Conservation (phyloP, 2,888 invertebrate genomes). For the Adineta ricciae region DNA sequence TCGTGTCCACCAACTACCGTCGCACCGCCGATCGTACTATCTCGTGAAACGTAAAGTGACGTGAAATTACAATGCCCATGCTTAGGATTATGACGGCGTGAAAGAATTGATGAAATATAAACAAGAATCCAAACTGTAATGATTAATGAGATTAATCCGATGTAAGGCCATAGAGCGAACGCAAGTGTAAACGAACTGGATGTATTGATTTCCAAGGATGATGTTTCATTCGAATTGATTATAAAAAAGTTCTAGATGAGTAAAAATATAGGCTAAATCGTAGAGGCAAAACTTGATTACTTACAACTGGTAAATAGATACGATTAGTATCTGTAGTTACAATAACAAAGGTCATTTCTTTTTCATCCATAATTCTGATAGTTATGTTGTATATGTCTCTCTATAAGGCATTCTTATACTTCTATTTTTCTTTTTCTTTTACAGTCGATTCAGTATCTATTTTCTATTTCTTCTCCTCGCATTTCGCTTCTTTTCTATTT, state of each 20-base stretch:
- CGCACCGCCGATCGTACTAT: background rate
- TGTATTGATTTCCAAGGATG: background rate
- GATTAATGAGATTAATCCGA: background rate
- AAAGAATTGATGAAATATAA: background rate
- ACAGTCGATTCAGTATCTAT: background rate
- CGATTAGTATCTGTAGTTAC: background rate
- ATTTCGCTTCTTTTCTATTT: background rate
- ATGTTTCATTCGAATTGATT: background rate
- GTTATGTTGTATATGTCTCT: background rate
- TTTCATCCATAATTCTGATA: background rate
- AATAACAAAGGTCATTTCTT: background rate
- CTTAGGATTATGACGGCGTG: background rate
- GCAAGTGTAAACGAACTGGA: background rate
- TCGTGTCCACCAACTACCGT: background rate
- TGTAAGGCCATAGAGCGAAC: background rate
- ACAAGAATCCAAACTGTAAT: background rate
- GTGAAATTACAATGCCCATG: background rate
- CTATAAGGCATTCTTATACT: background rate
- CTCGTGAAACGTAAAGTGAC: background rate
- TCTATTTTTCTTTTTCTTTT: background rate
- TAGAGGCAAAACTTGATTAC: background rate
- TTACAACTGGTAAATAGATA: background rate
- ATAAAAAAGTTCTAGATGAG: background rate
- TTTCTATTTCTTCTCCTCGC: background rate
- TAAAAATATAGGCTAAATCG: background rate